Conservation (phyloP, 2,888 invertebrate species). For the Caenorhabditis virilis region DNA sequence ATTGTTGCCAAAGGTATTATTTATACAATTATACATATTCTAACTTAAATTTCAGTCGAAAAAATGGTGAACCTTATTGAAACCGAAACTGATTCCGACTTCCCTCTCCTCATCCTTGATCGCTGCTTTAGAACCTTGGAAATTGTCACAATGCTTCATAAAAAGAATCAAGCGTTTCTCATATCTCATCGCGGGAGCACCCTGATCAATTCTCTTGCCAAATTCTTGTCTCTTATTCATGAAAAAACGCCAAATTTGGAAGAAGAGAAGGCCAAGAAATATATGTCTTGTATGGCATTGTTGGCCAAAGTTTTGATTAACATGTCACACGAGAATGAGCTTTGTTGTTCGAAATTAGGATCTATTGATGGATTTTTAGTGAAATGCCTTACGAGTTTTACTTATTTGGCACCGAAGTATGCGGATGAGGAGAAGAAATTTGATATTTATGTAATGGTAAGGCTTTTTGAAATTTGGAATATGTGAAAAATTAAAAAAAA, state of each 20-base stretch:
- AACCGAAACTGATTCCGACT: not conserved
- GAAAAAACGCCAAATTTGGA: conserved; percentile 11
- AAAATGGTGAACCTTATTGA: conserved; percentile 9
- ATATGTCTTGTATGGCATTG: conserved; percentile 44
- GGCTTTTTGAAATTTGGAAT: conserved; percentile 2
- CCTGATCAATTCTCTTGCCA: conserved; percentile 49
- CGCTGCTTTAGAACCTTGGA: conserved; percentile 61
- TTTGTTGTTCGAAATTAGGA: conserved; percentile 60
- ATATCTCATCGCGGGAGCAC: conserved; percentile 54
- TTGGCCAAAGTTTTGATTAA: conserved; percentile 59
- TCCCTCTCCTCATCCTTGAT: conserved; percentile 45
- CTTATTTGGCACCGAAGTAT: conserved; percentile 50
- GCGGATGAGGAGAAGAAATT: conserved; percentile 50
- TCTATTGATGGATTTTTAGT: conserved; percentile 54
- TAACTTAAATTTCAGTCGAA: conserved; percentile 19
- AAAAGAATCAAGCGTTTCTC: conserved; percentile 61
- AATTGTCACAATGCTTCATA: conserved; percentile 54
- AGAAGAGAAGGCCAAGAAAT: conserved; percentile 22
- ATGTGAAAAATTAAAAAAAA: not conserved
- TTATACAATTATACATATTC: conserved; percentile 1
- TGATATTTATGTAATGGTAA: conserved; percentile 60
- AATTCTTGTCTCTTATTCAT: conserved; percentile 33
- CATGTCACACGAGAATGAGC: conserved; percentile 60
- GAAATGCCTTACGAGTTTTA: conserved; percentile 44
- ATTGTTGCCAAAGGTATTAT: conserved; percentile 54